A percentile compares a stretch with the other conserved stretches of the same genome.
Evolutionary conservation across 2,113 vertebrate species (phyloP).

Genomic region (Rhinoderma darwinii): DNA sequence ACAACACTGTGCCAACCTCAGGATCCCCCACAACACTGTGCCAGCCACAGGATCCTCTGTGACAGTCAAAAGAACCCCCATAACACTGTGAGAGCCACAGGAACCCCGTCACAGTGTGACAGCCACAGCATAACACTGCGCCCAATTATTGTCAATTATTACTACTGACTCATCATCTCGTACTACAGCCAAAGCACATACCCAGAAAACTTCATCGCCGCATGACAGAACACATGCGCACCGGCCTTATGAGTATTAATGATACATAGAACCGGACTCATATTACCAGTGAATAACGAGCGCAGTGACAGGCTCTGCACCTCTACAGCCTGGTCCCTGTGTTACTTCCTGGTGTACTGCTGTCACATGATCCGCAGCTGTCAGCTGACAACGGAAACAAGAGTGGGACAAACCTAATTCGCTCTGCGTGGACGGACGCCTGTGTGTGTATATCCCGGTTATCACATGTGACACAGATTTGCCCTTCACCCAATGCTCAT

Average conservation of each 20-base stretch:
- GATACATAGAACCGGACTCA: too few species aligned
- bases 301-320: background rate
- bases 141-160: too few species aligned
- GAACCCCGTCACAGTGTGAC: background rate
- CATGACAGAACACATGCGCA: too few species aligned
- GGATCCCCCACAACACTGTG: background rate
- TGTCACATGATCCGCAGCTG: background rate
- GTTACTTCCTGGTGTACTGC: slow-evolving; percentile 4
- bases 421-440: too few species aligned
- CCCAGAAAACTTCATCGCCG: too few species aligned
- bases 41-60: background rate
- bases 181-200: too few species aligned
- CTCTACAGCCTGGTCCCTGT: background rate
- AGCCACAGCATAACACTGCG: background rate
- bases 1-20: background rate
- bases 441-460: too few species aligned
- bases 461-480: too few species aligned
- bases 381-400: slow-evolving; percentile 13
- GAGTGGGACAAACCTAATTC: slow-evolving; percentile 11
- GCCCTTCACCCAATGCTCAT: too few species aligned
- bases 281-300: background rate
- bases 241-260: too few species aligned
- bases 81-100: background rate
- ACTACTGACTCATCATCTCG: too few species aligned
- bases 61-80: background rate